A percentile compares a stretch with the other conserved stretches of the same genome.
Conservation (phyloP, 23 tunicate genomes). For the Botrylloides violaceus region DNA sequence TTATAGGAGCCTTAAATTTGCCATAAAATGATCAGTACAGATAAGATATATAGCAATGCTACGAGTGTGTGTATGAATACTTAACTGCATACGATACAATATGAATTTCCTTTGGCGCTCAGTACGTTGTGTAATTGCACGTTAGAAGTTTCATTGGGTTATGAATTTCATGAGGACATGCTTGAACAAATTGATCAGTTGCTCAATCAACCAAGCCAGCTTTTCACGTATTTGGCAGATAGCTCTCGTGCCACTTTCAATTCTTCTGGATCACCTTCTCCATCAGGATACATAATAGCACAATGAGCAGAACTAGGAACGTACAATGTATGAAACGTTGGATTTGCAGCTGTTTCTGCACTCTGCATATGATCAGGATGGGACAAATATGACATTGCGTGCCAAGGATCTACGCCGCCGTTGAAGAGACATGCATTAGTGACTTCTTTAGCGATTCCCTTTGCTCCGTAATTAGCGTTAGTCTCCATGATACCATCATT, state of each 20-base stretch:
- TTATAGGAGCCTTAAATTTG: too few species aligned
- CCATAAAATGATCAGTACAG: too few species aligned
- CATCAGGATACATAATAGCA: constrained; percentile 76
- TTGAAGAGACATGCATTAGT: constrained; percentile 69
- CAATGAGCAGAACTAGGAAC: constrained; percentile 84
- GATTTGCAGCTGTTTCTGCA: not conserved
- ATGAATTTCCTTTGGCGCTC: too few species aligned
- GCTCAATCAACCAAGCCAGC: constrained; percentile 24
- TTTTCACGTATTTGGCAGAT: constrained; percentile 24
- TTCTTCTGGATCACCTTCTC: constrained; percentile 28
- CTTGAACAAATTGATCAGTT: too few species aligned
- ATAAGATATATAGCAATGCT: too few species aligned
- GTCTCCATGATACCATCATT: constrained; percentile 7
- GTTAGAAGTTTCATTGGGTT: too few species aligned
- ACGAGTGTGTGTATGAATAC: too few species aligned
- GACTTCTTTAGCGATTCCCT: constrained; percentile 32
- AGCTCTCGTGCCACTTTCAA: constrained; percentile 38
- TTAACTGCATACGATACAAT: too few species aligned
- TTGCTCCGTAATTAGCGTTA: constrained; percentile 22
- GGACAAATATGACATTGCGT: constrained; percentile 35
- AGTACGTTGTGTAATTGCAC: too few species aligned
- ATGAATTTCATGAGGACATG: too few species aligned
- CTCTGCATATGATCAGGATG: not conserved
- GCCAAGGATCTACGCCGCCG: constrained; percentile 82
- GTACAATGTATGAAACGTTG: constrained; percentile 11